A percentile compares a stretch with the other conserved stretches of the same genome.
Evolutionary conservation across 2,797 vertebrate species (phyloP).

Genomic region (Danionella dracula): DNA sequence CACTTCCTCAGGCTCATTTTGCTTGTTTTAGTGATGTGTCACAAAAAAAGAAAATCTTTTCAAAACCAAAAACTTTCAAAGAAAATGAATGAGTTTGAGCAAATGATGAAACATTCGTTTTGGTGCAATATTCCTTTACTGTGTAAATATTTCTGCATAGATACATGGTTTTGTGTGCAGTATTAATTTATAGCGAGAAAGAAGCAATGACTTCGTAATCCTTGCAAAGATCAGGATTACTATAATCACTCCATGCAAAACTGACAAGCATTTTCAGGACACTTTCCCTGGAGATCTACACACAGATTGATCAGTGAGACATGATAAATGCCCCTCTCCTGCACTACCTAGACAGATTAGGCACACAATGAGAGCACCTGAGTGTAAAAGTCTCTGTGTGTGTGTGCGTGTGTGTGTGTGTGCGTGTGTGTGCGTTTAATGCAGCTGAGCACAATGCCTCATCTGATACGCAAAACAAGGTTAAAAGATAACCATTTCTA

Average conservation of each 20-base stretch:
- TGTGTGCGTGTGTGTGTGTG: constrained; percentile 8
- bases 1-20: neutral
- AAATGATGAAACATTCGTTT: neutral
- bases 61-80: neutral
- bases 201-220: neutral
- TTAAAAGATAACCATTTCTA: neutral
- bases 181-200: constrained; percentile 9
- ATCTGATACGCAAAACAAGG: constrained; percentile 17
- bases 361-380: constrained; percentile 27
- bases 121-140: constrained; percentile 1
- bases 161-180: constrained; percentile 21
- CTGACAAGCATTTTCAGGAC: constrained; percentile 6
- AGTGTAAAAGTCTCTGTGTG: neutral
- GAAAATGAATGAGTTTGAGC: neutral
- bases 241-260: constrained; percentile 10
- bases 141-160: constrained; percentile 34
- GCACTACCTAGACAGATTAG: constrained; percentile 20
- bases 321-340: constrained; percentile 30
- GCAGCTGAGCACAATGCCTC: constrained; percentile 16
- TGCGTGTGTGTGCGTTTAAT: neutral
- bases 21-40: neutral
- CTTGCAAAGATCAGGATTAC: neutral
- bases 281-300: constrained; percentile 18
- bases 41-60: neutral
- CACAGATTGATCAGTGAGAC: constrained; percentile 21